These are phyloP conservation scores for Aphis craccivora DNA, from an alignment of 1,140 invertebrate genomes.

Conservation along the genomic window DNA sequence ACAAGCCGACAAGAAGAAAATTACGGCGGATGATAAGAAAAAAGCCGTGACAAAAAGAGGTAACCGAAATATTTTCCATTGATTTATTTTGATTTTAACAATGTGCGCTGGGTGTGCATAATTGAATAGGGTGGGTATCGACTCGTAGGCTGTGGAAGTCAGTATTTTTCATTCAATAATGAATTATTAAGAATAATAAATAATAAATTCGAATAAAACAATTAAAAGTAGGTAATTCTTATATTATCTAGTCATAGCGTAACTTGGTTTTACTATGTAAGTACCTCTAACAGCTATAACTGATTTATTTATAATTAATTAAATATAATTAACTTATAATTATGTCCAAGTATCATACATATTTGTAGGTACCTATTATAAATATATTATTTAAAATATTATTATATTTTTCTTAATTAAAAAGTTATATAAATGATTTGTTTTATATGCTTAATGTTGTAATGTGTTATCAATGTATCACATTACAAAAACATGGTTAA, in stretches of 20 bases:
- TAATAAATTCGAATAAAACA: background rate
- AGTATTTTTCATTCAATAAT: background rate
- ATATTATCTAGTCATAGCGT: background rate
- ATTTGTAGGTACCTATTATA: too few species aligned
- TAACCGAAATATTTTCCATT: conserved; percentile 4
- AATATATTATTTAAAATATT: too few species aligned
- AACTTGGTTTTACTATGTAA: background rate
- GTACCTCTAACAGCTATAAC: too few species aligned
- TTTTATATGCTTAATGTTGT: background rate
- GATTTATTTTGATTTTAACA: background rate
- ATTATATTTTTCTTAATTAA: background rate
- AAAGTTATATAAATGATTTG: background rate
- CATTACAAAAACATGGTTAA: background rate
- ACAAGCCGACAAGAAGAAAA: conserved; percentile 36
- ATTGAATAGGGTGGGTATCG: background rate
- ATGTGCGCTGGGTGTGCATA: background rate
- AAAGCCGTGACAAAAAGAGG: conserved; percentile 50
- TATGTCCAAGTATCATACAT: too few species aligned
- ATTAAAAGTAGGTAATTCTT: background rate
- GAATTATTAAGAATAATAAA: background rate
- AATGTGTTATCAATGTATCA: background rate
- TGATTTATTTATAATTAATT: background rate
- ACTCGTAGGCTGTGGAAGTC: background rate
- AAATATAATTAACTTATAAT: background rate
- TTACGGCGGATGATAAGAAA: background rate